Evolutionary conservation across 1,140 invertebrate species (phyloP).

Genomic region (Papilio machaon): DNA sequence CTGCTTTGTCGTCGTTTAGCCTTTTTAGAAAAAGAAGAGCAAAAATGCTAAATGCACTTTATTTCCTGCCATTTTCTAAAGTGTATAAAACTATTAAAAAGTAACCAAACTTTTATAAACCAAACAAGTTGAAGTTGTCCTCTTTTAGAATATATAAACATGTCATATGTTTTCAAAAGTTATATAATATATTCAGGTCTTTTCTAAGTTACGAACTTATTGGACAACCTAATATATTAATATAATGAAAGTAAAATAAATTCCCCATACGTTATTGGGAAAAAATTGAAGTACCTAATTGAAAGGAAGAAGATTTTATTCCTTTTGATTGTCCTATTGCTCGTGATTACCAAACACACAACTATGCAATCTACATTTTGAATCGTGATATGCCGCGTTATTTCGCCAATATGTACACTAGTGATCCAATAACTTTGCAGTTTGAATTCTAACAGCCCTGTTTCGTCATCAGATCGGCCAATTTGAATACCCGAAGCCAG

Average conservation of each 20-base stretch:
- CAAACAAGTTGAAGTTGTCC: too few species aligned
- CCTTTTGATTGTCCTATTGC: not conserved
- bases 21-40: too few species aligned
- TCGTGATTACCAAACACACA: not conserved
- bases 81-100: too few species aligned
- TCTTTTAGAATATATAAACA: too few species aligned
- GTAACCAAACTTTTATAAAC: too few species aligned
- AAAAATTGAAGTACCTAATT: not conserved
- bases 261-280: not conserved
- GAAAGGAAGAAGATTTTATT: not conserved
- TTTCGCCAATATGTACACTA: not conserved
- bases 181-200: too few species aligned
- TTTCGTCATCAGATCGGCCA: conserved; percentile 82
- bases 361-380: conserved; percentile 9
- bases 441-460: conserved; percentile 77
- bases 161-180: too few species aligned
- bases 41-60: too few species aligned
- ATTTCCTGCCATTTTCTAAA: too few species aligned
- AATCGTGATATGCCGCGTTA: conserved; percentile 2
- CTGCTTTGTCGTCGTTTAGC: too few species aligned
- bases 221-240: not conserved
- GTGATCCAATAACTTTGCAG: not conserved
- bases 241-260: not conserved
- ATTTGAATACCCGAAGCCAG: conserved; percentile 82
- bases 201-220: too few species aligned